phyloP scores from a whole-genome alignment of 1,140 invertebrate species.

The Leptinotarsa undecemlineata region DNA sequence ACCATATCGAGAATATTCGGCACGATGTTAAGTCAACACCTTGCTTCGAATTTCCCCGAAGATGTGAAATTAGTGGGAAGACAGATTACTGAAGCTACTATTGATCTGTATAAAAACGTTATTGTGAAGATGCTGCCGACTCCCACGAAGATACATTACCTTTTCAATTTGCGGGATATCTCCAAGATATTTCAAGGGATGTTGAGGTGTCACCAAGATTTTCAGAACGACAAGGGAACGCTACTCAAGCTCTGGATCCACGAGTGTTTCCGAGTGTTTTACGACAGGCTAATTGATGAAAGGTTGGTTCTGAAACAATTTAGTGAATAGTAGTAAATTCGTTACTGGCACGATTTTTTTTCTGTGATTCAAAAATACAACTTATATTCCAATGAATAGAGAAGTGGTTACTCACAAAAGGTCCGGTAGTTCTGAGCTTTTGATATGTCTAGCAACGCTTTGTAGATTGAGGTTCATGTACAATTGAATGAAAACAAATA shows the following conservation, averaged over 20 bases:
- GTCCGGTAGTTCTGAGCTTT: no score
- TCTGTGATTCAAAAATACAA: neutral
- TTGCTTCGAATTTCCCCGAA: constrained; percentile 70
- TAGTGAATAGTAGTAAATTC: no score
- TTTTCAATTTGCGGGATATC: constrained; percentile 86
- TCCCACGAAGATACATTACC: constrained; percentile 85
- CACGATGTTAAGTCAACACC: constrained; percentile 79
- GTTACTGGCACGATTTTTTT: constrained; percentile 20
- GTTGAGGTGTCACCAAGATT: constrained; percentile 72
- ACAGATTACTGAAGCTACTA: constrained; percentile 67
- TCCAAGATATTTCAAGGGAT: constrained; percentile 78
- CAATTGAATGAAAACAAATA: no score
- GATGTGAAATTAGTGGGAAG: constrained; percentile 72
- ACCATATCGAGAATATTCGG: constrained; percentile 81
- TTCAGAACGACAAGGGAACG: constrained; percentile 69
- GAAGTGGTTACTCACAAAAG: no score
- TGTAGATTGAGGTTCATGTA: no score
- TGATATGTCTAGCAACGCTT: no score
- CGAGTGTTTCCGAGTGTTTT: constrained; percentile 81
- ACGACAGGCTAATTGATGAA: constrained; percentile 77
- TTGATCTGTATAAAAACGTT: constrained; percentile 76
- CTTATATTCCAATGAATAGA: neutral
- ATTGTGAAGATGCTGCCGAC: constrained; percentile 76
- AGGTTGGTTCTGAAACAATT: constrained; percentile 48
- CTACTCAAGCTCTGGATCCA: constrained; percentile 82